Evolutionary conservation across 2,113 vertebrate genomes (phyloP).

Genomic region (Mesoclemmys tuberculata): DNA sequence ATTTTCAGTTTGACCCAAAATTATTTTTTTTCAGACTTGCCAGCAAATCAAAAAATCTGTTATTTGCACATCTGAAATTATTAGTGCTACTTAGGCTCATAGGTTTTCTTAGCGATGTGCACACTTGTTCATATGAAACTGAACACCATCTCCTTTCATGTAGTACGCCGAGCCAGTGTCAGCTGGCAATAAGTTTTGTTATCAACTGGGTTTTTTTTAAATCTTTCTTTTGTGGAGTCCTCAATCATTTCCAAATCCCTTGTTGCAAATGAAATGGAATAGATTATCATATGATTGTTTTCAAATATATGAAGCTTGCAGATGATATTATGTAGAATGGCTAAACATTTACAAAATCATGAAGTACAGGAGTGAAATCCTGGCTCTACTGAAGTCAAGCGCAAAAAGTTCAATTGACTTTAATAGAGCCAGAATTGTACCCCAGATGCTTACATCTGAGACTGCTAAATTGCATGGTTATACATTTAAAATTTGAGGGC

Average conservation of each 20-base stretch:
- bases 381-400: not conserved
- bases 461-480: not conserved
- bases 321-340: not conserved
- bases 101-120: not conserved
- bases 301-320: not conserved
- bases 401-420: not conserved
- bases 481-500: not conserved
- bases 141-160: no score
- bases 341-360: not conserved
- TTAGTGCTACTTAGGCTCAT: not conserved
- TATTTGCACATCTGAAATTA: not conserved
- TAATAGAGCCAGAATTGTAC: rapidly evolving
- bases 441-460: not conserved
- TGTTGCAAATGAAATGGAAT: no score
- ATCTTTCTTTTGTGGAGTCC: no score
- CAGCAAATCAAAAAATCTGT: not conserved
- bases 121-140: no score
- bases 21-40: not conserved
- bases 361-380: not conserved
- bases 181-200: no score
- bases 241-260: no score
- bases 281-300: not conserved
- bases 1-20: no score
- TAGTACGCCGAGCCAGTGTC: no score
- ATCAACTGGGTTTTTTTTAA: no score